phyloP scores from a whole-genome alignment of 2,888 invertebrate genomes.

The Cosmia trapezina region DNA sequence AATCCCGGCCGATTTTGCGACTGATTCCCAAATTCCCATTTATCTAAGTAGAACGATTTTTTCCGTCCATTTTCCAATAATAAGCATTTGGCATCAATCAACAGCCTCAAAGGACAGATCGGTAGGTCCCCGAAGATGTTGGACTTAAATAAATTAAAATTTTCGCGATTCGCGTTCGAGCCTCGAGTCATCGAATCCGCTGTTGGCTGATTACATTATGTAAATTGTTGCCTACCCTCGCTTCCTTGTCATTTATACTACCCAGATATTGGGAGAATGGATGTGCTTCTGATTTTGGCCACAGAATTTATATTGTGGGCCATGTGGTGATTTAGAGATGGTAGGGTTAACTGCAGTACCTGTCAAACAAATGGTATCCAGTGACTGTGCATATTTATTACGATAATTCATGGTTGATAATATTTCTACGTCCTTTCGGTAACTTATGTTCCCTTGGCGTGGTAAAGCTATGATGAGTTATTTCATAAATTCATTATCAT shows the following conservation, averaged over 20 bases:
- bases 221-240: constrained; percentile 78
- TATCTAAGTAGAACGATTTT: constrained; percentile 51
- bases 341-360: neutral
- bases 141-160: constrained; percentile 84
- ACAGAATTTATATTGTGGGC: neutral
- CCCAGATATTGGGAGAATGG: constrained; percentile 68
- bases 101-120: constrained; percentile 62
- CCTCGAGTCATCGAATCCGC: constrained; percentile 83
- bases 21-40: constrained; percentile 47
- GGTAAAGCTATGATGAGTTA: neutral
- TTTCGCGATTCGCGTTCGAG: constrained; percentile 74
- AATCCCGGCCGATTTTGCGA: constrained; percentile 36
- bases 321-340: constrained; percentile 19
- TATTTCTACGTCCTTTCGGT: neutral
- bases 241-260: constrained; percentile 80
- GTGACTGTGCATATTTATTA: neutral
- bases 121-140: constrained; percentile 64
- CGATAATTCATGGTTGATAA: neutral
- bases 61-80: constrained; percentile 61
- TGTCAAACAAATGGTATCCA: neutral
- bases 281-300: constrained; percentile 43
- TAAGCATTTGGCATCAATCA: constrained; percentile 66
- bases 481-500: neutral
- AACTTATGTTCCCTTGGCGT: neutral
- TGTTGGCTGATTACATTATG: constrained; percentile 86